These are phyloP conservation scores for roundworm (Caenorhabditis elegans) DNA, from an alignment of 1,140 invertebrate genomes.

Conservation along the genomic window DNA sequence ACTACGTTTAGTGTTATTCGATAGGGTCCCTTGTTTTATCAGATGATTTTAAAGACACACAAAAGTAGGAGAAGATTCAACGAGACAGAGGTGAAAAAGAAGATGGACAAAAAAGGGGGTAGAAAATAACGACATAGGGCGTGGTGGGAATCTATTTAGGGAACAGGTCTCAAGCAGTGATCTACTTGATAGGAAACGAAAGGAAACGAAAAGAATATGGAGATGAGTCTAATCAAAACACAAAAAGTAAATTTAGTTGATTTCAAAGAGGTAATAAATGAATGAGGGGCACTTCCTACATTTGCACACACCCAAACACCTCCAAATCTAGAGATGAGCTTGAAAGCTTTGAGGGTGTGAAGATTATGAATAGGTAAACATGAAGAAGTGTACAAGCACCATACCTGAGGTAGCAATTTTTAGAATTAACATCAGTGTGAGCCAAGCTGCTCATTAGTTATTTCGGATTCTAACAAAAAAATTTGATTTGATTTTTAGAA, in stretches of 20 bases:
- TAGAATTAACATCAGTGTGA: no score
- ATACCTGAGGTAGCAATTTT: no score
- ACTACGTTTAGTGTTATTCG: conserved; percentile 33
- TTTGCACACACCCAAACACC: background rate
- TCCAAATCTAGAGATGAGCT: conserved; percentile 2
- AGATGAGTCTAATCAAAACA: conserved; percentile 16
- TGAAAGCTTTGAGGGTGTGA: background rate
- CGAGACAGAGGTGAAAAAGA: background rate
- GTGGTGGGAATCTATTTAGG: conserved; percentile 14
- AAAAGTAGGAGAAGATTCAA: background rate
- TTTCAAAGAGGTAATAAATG: background rate
- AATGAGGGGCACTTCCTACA: background rate
- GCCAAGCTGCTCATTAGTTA: no score
- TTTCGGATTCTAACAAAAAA: no score
- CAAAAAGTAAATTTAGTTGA: background rate
- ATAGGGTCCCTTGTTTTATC: conserved; percentile 20
- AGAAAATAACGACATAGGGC: conserved; percentile 14
- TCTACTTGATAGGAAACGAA: background rate
- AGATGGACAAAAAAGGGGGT: background rate
- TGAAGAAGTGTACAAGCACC: no score
- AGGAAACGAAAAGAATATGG: background rate
- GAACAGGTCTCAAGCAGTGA: background rate
- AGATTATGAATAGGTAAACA: no score
- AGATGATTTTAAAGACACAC: background rate
- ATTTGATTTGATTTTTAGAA: no score